A percentile compares a stretch with the other conserved stretches of the same genome.
Evolutionary conservation across 2,888 invertebrate species (phyloP).

Genomic region (Euzophera pinguis): DNA sequence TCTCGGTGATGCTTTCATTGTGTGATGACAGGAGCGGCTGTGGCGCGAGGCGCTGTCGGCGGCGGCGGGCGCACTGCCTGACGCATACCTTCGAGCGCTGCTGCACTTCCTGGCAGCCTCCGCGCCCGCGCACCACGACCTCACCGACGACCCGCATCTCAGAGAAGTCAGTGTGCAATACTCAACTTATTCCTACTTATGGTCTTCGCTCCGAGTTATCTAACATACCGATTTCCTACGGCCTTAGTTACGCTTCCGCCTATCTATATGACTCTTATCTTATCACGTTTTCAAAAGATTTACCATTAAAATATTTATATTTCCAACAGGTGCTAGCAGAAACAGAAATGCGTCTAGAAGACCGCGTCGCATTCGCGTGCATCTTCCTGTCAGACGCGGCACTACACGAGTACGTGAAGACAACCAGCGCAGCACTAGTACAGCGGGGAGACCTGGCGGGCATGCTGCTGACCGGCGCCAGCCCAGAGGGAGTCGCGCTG

Average conservation of each 20-base stretch:
- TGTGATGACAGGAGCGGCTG: constrained; percentile 85
- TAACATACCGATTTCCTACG: too few relatives aligned
- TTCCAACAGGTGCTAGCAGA: constrained; percentile 73
- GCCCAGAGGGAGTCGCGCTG: constrained; percentile 86
- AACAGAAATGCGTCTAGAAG: constrained; percentile 90
- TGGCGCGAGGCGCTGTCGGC: constrained; percentile 91
- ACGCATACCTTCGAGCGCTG: constrained; percentile 94
- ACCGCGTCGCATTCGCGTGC: constrained; percentile 94
- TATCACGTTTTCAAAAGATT: too few relatives aligned
- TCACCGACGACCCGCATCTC: constrained; percentile 31
- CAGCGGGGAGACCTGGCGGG: constrained; percentile 91
- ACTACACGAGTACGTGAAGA: constrained; percentile 88
- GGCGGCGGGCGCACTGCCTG: constrained; percentile 88
- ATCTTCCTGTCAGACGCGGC: constrained; percentile 90
- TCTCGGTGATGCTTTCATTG: too few relatives aligned
- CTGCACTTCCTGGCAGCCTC: constrained; percentile 94
- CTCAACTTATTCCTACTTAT: too few relatives aligned
- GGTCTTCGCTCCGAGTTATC: too few relatives aligned
- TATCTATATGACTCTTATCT: too few relatives aligned
- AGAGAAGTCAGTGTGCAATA: constrained; percentile 41
- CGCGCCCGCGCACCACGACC: constrained; percentile 41
- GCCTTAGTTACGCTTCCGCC: constrained; percentile 84
- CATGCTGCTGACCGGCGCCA: constrained; percentile 89
- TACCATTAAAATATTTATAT: neutral
- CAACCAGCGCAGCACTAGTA: constrained; percentile 84